phyloP scores from a whole-genome alignment of 2,888 invertebrate species.

The Notodonta dromedarius region DNA sequence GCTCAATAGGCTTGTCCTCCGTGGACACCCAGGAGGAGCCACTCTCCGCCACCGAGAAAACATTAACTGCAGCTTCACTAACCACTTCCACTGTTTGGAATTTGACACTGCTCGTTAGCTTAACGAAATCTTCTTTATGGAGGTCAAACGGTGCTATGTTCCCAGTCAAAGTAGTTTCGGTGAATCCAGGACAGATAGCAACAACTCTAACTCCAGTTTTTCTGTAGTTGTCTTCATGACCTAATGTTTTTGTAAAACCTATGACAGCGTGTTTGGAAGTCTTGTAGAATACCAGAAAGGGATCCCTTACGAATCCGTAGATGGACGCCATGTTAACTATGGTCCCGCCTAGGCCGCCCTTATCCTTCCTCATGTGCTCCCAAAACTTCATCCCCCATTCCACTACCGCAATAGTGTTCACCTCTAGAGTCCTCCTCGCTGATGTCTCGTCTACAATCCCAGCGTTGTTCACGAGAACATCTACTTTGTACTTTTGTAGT shows the following conservation, averaged over 20 bases:
- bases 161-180: neutral
- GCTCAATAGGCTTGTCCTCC: neutral
- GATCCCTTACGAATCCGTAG: conserved; percentile 72
- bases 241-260: conserved; percentile 64
- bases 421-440: conserved; percentile 27
- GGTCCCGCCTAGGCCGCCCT: conserved; percentile 79
- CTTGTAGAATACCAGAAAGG: conserved; percentile 77
- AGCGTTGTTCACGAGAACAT: conserved; percentile 62
- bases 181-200: conserved; percentile 7
- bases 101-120: neutral
- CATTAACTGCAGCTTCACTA: conserved; percentile 33
- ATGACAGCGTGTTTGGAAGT: conserved; percentile 79
- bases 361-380: conserved; percentile 75
- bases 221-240: conserved; percentile 58
- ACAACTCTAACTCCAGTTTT: conserved; percentile 52
- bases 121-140: neutral
- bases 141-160: neutral
- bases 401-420: conserved; percentile 45
- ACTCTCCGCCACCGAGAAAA: conserved; percentile 3
- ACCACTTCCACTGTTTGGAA: conserved; percentile 7
- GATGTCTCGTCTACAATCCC: conserved; percentile 44
- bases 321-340: conserved; percentile 85
- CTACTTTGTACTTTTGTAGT: conserved; percentile 46
- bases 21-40: conserved; percentile 5
- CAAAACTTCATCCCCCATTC: conserved; percentile 69